These are phyloP conservation scores for Brachystomella parvula DNA, from an alignment of 1,140 invertebrate genomes.

Conservation along the genomic window DNA sequence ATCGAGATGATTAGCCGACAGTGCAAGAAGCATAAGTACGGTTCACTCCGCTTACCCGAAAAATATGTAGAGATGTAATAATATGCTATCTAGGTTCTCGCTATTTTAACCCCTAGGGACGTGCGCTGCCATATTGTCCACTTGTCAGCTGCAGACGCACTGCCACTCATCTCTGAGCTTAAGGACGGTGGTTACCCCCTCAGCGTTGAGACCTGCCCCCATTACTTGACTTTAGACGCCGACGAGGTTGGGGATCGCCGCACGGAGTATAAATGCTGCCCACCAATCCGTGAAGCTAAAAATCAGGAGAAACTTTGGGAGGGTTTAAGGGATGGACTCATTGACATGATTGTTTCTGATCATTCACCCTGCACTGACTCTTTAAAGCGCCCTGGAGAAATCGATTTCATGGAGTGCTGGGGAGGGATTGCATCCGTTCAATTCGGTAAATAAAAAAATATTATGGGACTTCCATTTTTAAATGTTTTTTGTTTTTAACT, in stretches of 20 bases:
- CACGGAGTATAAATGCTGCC: constrained; percentile 63
- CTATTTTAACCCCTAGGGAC: constrained; percentile 25
- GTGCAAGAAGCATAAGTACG: constrained; percentile 49
- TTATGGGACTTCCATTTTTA: constrained; percentile 10
- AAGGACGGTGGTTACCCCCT: constrained; percentile 46
- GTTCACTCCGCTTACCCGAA: constrained; percentile 10
- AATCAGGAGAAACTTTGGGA: constrained; percentile 55
- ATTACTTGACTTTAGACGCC: constrained; percentile 58
- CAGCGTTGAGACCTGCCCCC: constrained; percentile 63
- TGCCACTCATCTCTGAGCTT: constrained; percentile 46
- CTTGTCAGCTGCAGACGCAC: constrained; percentile 55
- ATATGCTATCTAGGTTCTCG: neutral
- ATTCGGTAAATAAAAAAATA: constrained; percentile 48
- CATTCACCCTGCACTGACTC: constrained; percentile 63
- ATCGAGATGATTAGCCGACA: neutral
- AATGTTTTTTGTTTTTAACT: constrained; percentile 23
- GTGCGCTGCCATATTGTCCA: constrained; percentile 60
- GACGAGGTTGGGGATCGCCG: constrained; percentile 54
- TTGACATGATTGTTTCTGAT: constrained; percentile 63
- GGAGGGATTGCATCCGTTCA: constrained; percentile 60
- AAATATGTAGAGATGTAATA: neutral
- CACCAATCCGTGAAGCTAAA: constrained; percentile 53
- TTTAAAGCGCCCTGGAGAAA: constrained; percentile 50
- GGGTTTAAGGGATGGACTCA: constrained; percentile 48
- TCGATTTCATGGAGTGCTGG: constrained; percentile 61